Evolutionary conservation across 2,113 vertebrate genomes (phyloP).

Genomic region (Chaetops frenatus): DNA sequence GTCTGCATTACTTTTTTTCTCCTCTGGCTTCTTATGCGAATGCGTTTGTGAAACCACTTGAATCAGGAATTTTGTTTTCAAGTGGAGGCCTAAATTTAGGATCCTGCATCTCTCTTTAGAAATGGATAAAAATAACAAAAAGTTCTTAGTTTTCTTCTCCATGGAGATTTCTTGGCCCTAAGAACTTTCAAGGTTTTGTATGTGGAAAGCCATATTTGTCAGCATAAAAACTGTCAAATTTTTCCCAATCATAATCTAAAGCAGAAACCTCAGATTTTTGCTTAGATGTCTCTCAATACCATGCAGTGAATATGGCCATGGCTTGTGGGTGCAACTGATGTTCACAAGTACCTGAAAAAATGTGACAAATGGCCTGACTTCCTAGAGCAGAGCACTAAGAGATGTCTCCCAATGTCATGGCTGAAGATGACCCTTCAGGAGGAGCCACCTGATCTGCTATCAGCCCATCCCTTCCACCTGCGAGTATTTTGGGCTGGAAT

Average conservation of each 20-base stretch:
- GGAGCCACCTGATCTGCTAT: background rate
- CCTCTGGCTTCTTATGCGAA: background rate
- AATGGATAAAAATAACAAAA: background rate
- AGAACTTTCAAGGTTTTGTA: background rate
- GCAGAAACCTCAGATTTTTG: background rate
- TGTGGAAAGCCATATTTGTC: background rate
- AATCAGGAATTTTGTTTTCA: constrained; percentile 29
- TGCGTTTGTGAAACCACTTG: constrained; percentile 9
- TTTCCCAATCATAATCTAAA: background rate
- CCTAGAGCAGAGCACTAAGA: background rate
- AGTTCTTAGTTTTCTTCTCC: background rate
- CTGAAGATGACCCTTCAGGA: background rate
- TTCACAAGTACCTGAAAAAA: background rate
- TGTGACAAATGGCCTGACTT: background rate
- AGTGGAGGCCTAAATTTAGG: constrained; percentile 21
- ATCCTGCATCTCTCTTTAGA: background rate
- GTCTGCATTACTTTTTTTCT: background rate
- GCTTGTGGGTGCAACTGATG: accelerated
- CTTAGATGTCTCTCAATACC: background rate
- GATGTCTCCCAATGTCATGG: background rate
- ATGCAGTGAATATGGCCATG: background rate
- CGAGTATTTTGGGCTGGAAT: background rate
- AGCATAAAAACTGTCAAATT: background rate
- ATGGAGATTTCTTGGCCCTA: background rate
- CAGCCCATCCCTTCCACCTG: background rate